Conservation (phyloP, 2,113 vertebrate species). For the Synodontis membranacea region DNA sequence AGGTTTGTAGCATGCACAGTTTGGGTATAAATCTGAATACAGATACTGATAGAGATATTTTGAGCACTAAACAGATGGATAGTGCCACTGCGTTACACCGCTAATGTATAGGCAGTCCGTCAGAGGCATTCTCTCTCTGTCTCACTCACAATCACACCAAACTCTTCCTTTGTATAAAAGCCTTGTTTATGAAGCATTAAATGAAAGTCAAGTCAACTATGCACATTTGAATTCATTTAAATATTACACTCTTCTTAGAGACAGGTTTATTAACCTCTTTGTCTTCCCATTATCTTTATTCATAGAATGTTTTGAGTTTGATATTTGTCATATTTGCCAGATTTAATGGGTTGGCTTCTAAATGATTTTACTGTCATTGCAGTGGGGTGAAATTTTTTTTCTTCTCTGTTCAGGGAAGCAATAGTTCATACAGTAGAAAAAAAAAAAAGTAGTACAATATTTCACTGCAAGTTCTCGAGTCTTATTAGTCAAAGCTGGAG, state of each 20-base stretch:
- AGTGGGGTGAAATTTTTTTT: no score
- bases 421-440: background rate
- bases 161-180: background rate
- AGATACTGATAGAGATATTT: background rate
- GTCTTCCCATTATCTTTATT: background rate
- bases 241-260: background rate
- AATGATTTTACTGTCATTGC: background rate
- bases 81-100: background rate
- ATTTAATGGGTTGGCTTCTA: background rate
- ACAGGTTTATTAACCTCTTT: conserved; percentile 24
- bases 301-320: background rate
- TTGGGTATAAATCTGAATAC: background rate
- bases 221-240: conserved; percentile 7
- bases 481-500: background rate
- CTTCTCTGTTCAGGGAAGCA: background rate
- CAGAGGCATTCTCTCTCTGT: background rate
- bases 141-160: conserved; percentile 19
- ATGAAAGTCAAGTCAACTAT: conserved; percentile 28
- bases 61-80: background rate
- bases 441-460: background rate
- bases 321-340: conserved; percentile 23
- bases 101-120: background rate
- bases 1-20: background rate
- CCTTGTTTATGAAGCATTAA: conserved; percentile 6
- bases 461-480: background rate